phyloP scores from a whole-genome alignment of 2,797 vertebrate genomes.

The Rhyacichthys aspro region DNA sequence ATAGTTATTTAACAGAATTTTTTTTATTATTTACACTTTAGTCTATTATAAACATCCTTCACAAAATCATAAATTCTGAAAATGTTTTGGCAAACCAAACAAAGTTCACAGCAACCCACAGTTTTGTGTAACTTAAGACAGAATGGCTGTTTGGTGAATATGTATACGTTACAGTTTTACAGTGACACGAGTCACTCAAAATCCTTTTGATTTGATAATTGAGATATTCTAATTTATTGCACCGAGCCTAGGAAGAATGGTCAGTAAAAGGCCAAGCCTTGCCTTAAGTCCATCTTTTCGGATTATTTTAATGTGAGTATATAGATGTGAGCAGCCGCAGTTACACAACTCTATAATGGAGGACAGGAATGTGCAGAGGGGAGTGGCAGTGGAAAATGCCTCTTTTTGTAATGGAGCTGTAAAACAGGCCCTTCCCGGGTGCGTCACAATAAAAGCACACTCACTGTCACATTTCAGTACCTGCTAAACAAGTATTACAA shows the following conservation, averaged over 20 bases:
- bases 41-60: too few relatives aligned
- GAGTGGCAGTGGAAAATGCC: constrained; percentile 31
- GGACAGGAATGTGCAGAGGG: constrained; percentile 51
- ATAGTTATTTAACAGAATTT: too few relatives aligned
- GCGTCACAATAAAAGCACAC: neutral
- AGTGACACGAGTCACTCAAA: too few relatives aligned
- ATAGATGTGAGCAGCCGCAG: constrained; percentile 6
- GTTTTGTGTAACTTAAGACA: too few relatives aligned
- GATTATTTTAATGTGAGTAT: neutral
- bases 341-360: constrained; percentile 42
- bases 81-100: too few relatives aligned
- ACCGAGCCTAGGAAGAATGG: too few relatives aligned
- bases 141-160: neutral
- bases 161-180: neutral
- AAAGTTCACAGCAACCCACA: too few relatives aligned
- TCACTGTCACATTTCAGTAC: neutral
- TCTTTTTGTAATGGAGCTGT: neutral
- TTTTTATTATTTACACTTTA: too few relatives aligned
- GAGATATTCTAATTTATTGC: neutral
- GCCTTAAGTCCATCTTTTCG: neutral
- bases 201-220: neutral
- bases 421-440: neutral
- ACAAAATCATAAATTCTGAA: too few relatives aligned
- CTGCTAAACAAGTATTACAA: neutral
- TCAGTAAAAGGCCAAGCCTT: neutral